Base-by-base conservation (phyloP, 2,888 invertebrate species). In the Gisinianus flammeolus region DNA sequence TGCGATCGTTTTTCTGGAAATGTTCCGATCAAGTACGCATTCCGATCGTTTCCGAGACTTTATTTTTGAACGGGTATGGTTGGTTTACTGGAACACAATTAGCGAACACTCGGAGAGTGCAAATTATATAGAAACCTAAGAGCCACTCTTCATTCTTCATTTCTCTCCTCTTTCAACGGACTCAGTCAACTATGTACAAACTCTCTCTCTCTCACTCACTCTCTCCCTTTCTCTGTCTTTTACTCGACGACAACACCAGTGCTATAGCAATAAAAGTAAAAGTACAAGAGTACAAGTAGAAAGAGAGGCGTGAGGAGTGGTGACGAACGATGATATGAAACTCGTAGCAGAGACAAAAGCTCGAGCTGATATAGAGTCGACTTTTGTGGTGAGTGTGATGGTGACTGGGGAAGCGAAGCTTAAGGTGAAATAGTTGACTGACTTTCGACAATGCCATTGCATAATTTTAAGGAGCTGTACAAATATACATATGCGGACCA, bases 101-200 rank as follows among this genome's bases (percentile, higher is more conserved):
- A 68, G 68, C 31, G 26, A n/a, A 68, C 22, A 33, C 68, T 44
- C 3, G n/a, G 26, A 68, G 68, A 68, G 68, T 68, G 68, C 68
- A 68, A 68, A 68, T 68, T 68, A 68, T 35, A 28, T 26, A 26
- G 56, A 58, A 58, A n/a, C 56, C 24, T n/a, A 22, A 58, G 22
- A 58, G 58, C n/a, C 58, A 58, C 58, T 58, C 58, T n/a, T n/a
- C 22, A 56, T 56, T 56, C 16, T 56, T 56, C 22, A 58, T 24
- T 44, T 58, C 24, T 24, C 58, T 58, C 58, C 58, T 44, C 44
- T 44, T n/a, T n/a, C n/a, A n/a, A 44, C 19, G 44, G 44, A 44
- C 19, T 44, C 44, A 35, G 5, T 12, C 35, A 35, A n/a, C n/a
- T n/a, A n/a, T n/a, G n/a, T n/a, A n/a, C n/a, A n/a, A n/a, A n/a